Conservation (phyloP, 2,113 vertebrate genomes). For the Microtus oregoni region DNA sequence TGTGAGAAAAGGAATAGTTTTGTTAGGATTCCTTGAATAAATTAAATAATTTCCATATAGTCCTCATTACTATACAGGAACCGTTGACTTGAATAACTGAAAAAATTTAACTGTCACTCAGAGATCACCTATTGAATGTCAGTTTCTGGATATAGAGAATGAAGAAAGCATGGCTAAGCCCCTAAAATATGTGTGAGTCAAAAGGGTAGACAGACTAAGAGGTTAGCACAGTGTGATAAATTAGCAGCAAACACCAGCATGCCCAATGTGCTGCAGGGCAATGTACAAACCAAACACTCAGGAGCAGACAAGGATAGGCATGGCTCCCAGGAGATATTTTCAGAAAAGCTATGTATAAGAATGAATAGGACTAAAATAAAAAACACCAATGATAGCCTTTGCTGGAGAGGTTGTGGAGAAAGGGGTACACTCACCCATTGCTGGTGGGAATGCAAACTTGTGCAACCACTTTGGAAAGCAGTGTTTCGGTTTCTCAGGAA, state of each 20-base stretch:
- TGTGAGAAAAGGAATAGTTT: conserved; percentile 9
- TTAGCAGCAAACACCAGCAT: background rate
- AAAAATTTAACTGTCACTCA: background rate
- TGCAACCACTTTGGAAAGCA: too few relatives aligned
- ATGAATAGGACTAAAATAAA: conserved; percentile 35
- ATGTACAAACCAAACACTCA: background rate
- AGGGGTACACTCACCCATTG: too few relatives aligned
- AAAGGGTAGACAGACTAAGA: background rate
- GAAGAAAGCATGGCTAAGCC: background rate
- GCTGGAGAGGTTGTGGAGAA: too few relatives aligned
- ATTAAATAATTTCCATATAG: background rate
- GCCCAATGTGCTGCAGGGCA: too few relatives aligned
- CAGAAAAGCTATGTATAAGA: background rate
- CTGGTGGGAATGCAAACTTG: too few relatives aligned
- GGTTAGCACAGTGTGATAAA: background rate
- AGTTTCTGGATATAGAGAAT: background rate
- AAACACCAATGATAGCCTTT: too few relatives aligned
- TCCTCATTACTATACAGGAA: background rate
- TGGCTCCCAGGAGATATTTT: background rate
- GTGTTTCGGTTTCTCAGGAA: too few relatives aligned
- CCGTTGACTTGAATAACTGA: background rate
- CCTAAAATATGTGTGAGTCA: background rate
- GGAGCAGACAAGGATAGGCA: background rate
- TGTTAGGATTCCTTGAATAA: background rate
- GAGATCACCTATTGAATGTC: background rate